These are phyloP conservation scores for Mycogona germanica DNA, from an alignment of 2,888 invertebrate genomes.

Conservation along the genomic window DNA sequence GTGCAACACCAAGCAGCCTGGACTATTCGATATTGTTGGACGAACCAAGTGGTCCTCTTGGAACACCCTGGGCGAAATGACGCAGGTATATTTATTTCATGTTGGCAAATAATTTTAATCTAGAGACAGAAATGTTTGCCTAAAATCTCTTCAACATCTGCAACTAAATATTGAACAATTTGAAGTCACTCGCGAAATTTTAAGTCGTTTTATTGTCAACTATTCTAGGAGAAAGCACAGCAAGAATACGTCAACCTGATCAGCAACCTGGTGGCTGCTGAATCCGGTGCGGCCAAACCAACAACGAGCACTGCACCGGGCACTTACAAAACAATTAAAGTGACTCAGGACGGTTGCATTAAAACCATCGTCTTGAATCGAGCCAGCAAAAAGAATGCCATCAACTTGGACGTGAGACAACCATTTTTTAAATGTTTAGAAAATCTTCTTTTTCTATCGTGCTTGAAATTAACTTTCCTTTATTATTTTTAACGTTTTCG, in stretches of 20 bases:
- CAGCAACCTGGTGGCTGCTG: constrained; percentile 29
- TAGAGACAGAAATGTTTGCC: too few relatives aligned
- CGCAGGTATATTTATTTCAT: too few relatives aligned
- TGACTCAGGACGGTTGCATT: constrained; percentile 7
- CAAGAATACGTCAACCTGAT: constrained; percentile 39
- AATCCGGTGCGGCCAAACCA: constrained; percentile 20
- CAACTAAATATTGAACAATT: not conserved
- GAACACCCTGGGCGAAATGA: constrained; percentile 38
- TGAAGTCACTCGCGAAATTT: constrained; percentile 25
- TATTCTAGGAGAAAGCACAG: constrained; percentile 39
- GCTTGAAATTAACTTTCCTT: too few relatives aligned
- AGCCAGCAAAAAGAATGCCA: constrained; percentile 10
- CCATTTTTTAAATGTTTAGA: not conserved
- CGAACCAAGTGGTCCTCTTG: constrained; percentile 45
- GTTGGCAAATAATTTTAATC: not conserved
- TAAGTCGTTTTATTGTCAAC: constrained; percentile 29
- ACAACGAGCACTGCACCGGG: not conserved
- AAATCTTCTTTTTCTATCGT: too few relatives aligned
- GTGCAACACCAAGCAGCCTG: constrained; percentile 40
- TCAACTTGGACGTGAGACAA: constrained; percentile 2
- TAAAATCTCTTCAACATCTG: too few relatives aligned
- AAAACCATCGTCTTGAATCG: constrained; percentile 16
- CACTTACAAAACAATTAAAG: constrained; percentile 11
- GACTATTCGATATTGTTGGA: constrained; percentile 43
- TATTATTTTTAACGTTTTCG: not conserved